A percentile compares a stretch with the other conserved stretches of the same genome.
Conservation (phyloP, 2,888 invertebrate species). For the Drosophila paranaensis region DNA sequence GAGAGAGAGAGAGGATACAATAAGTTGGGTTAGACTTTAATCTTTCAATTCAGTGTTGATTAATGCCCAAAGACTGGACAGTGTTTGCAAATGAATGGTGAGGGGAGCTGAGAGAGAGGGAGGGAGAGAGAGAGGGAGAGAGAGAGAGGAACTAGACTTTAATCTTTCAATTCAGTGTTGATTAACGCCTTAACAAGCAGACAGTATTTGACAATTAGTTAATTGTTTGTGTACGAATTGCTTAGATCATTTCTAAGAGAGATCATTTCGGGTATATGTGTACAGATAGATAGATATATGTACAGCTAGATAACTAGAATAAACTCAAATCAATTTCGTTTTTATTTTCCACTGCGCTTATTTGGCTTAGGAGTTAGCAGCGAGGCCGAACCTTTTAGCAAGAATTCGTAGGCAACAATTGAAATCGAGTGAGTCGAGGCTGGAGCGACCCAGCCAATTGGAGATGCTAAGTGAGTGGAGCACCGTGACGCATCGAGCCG, state of each 20-base stretch:
- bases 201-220: background rate
- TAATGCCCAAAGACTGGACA: no score
- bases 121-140: background rate
- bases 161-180: background rate
- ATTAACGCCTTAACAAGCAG: background rate
- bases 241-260: background rate
- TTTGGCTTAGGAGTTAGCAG: slow-evolving; percentile 38
- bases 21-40: slow-evolving; percentile 34
- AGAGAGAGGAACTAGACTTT: slow-evolving; percentile 17
- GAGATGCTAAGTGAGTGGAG: slow-evolving; percentile 18
- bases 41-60: background rate
- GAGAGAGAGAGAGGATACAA: background rate
- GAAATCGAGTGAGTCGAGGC: slow-evolving; percentile 10
- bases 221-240: background rate
- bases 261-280: no score
- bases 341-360: slow-evolving; percentile 14
- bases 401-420: slow-evolving; percentile 62
- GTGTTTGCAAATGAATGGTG: background rate
- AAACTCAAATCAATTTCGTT: background rate
- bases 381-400: slow-evolving; percentile 75
- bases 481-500: slow-evolving; percentile 26
- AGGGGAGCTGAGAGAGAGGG: background rate
- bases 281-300: background rate
- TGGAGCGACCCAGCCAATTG: slow-evolving; percentile 13
- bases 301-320: background rate